Evolutionary conservation across 1,140 invertebrate genomes (phyloP), one percentile per base, ranked within the genome.

Genomic region (Episyrphus balteatus): DNA sequence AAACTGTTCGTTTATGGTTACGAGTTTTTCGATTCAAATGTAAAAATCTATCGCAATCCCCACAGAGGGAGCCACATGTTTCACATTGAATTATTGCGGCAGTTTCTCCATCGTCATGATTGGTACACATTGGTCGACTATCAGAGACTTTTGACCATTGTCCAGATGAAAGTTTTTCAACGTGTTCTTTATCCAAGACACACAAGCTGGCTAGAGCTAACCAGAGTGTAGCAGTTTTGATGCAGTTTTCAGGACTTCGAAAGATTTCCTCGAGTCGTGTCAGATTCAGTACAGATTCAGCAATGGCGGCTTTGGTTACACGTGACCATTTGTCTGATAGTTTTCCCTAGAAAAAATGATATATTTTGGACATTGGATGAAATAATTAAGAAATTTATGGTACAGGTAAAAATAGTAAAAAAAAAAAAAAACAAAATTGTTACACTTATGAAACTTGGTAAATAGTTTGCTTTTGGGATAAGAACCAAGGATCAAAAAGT

Each of bases 21-120:
- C 87, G 76, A n/a, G 89, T 92, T 57, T 80, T 81, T 30, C 89
- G 76, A 59, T 92, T 90, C 21, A 98, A 75, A 72, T 99, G 95
- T 6, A 99, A 71, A 60, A 94, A 89, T 19, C 91, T 76, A 69
- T 98, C 94, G 69, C 95, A 99, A 59, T 98, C 95, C 1, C 86
- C 83, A 69, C 95, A 99, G 12, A 97, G 73, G 54, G 92, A 88
- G 5, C 90, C 91, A 65, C 95, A 99, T 8, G 79, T 75, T 47
- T 82, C 84, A 66, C 95, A 99, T 47, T 89, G 84, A 40, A 98
- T 91, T 37, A 96, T 88, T 1, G 94, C 94, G 2, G 82, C 76
- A 0, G 94, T 99, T 60, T 91, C 83, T 2, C 90, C 89, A 66
- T 99, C 95, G 64, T 99, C 95, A 66, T 99, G 95, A 69, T 99